Evolutionary conservation across 2,888 invertebrate genomes (phyloP), one percentile per base, ranked within the genome.

Genomic region (Priapulus caudatus): DNA sequence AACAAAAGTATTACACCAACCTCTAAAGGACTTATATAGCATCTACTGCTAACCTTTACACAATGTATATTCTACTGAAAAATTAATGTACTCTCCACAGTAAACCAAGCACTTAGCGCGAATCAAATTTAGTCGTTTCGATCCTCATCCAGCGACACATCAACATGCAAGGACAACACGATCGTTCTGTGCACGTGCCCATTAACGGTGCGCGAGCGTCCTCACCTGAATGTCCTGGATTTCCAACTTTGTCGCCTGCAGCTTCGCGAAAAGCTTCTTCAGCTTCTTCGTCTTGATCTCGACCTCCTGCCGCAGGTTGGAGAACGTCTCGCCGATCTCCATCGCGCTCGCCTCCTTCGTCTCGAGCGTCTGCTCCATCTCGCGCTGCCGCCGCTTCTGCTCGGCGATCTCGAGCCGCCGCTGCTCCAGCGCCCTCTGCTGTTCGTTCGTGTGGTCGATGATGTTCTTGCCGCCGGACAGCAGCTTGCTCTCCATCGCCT

Each of bases 261-360:
- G 79, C 72, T 91, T 91, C 16, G 82, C 78, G 65, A 88, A 84
- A 65, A 95, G 80, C 72, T 92, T 89, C 66, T 90, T 88, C 51
- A 95, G 72, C 71, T 93, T 90, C 64, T 85, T 86, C 20, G 92
- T 87, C 72, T 97, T 98, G 53, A 89, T 82, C 67, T 98, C 97
- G 1, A 97, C 92, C 73, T 97, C 95, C 69, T 93, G 93, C 67
- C 93, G 91, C 52, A 98, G 74, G 49, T 84, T 87, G 4, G 86
- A 81, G 66, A 88, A 95, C 0, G 91, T 93, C 65, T 86, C 88
- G 53, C 86, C 83, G 52, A 97, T 82, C 65, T 88, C 92, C 48
- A 85, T 77, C 15, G 91, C 86, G 16, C 85, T 87, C 68, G 95
- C 88, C 68, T 98, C 95, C 69, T 95, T 88, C 62, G 86, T 76